Evolutionary conservation across 2,797 vertebrate species (phyloP), one percentile per base, ranked within the genome.

Genomic region (Sebastes miniatus): DNA sequence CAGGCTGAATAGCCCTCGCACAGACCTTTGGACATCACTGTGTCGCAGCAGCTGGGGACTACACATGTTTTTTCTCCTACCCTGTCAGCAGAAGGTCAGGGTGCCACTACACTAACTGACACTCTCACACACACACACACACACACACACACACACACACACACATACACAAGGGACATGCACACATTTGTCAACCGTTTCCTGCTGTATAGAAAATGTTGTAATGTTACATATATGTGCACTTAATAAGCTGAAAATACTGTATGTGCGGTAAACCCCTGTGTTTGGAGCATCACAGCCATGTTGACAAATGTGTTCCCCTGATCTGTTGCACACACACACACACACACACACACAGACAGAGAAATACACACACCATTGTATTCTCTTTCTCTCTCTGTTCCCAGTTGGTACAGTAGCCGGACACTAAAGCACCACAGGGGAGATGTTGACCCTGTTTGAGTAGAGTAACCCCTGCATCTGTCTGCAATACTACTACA

Each of bases 371-470:
- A 56, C 20, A 47, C 64, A 52, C 39, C 6, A 61, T 56, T 72
- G 56, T 61, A 64, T 72, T 79, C 18, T 73, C 56, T 72, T 34
- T 74, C 22, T 69, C 61, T 62, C 34, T 78, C 22, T 72, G 69
- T 81, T 81, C 79, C 80, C 83, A 74, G 75, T 76, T 70, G 81
- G 79, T 54, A 54, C 52, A 54, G 52, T 66, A 68, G 77, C 72
- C 75, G 83, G 81, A 91, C 86, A 87, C 73, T 76, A 80, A 86
- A 93, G 79, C 84, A 87, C 93, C 93, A 83, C 88, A 79, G 89
- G 94, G 93, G 86, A 91, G 85, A 90, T 85, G 85, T 92, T 94
- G 93, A 95, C 93, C 92, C 91, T 91, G 85, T 93, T 92, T 91
- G 89, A 89, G 86, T 70, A 77, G 81, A 86, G 83, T 87, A 87